Conservation (phyloP, 2,888 invertebrate genomes). For the Amorpha juglandis region DNA sequence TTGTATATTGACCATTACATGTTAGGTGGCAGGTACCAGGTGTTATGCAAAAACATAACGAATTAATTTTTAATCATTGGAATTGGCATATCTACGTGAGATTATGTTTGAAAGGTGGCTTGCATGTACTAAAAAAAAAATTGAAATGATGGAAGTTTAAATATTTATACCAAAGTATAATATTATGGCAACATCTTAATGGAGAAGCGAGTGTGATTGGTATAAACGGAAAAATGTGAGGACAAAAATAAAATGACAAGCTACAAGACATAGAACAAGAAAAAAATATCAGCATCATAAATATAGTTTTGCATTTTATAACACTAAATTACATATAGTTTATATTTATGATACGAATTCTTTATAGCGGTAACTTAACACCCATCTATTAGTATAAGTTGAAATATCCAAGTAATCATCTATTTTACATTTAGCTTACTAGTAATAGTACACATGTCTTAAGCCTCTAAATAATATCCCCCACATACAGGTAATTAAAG, state of each 20-base stretch:
- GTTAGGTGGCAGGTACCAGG: too few species aligned
- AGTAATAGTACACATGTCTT: neutral
- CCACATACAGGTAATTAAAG: neutral
- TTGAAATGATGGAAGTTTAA: neutral
- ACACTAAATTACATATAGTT: neutral
- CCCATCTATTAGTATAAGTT: neutral
- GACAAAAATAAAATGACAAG: conserved; percentile 15
- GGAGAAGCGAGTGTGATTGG: neutral
- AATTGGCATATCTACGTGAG: conserved; percentile 38
- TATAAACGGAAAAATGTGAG: neutral
- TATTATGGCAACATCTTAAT: neutral
- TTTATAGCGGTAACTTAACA: too few species aligned
- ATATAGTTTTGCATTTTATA: neutral
- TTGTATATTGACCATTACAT: too few species aligned
- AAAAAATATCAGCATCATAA: conserved; percentile 14
- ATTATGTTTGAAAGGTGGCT: conserved; percentile 44
- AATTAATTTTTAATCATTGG: conserved; percentile 19
- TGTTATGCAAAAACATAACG: too few species aligned
- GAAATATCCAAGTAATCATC: neutral
- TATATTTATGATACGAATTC: neutral
- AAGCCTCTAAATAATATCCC: neutral
- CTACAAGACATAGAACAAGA: conserved; percentile 5
- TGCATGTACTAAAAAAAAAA: conserved; percentile 33
- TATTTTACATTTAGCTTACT: neutral
- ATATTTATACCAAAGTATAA: conserved; percentile 6